Percentiles rank a stretch among this genome's conserved stretches.
These are phyloP conservation scores for Hoplostethus atlanticus DNA, from an alignment of 2,797 vertebrate species.

Conservation along the genomic window DNA sequence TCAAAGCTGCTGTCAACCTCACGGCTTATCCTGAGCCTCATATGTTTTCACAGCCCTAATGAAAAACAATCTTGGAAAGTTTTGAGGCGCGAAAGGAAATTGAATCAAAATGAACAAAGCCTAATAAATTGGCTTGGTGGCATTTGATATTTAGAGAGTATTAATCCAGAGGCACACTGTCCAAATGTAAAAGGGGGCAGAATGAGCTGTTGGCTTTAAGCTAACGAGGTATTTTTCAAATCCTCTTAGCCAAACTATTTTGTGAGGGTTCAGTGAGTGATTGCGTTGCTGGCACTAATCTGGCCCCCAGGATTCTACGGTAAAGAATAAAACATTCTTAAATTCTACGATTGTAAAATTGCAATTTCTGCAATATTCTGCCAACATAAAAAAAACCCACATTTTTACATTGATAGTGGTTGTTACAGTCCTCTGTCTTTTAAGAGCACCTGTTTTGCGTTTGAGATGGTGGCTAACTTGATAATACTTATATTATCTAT, in stretches of 20 bases:
- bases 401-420: too few species aligned
- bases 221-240: constrained; percentile 82
- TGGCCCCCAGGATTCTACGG: too few species aligned
- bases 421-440: too few species aligned
- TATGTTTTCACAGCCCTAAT: constrained; percentile 35
- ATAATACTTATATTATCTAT: too few species aligned
- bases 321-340: too few species aligned
- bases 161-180: constrained; percentile 73
- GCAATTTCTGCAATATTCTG: too few species aligned
- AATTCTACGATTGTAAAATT: too few species aligned
- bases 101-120: constrained; percentile 75
- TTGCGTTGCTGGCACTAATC: constrained; percentile 65
- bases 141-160: constrained; percentile 73
- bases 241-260: constrained; percentile 81
- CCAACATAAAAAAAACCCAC: too few species aligned
- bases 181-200: constrained; percentile 72
- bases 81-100: constrained; percentile 53
- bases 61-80: constrained; percentile 34
- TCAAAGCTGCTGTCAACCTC: constrained; percentile 45
- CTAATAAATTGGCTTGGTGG: constrained; percentile 72
- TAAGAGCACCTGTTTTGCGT: too few species aligned
- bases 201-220: constrained; percentile 77
- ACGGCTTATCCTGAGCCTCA: constrained; percentile 31
- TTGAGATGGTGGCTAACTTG: too few species aligned
- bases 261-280: constrained; percentile 75